phyloP scores from a whole-genome alignment of 2,888 invertebrate genomes.

The Lissocephala sabroskyi region DNA sequence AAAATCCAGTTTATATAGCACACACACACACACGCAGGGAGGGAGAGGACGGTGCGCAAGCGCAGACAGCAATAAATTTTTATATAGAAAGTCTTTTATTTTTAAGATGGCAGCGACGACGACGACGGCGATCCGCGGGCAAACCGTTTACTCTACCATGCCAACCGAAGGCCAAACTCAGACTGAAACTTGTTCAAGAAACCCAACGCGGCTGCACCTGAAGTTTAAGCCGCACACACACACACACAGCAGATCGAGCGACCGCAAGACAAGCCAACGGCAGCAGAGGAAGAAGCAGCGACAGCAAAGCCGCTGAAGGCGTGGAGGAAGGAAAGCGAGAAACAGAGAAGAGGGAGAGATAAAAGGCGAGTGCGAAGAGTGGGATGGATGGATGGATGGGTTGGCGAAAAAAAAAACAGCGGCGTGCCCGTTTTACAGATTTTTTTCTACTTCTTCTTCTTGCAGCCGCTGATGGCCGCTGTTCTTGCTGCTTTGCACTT shows the following conservation, averaged over 20 bases:
- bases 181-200: constrained; percentile 71
- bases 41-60: too few species aligned
- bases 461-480: constrained; percentile 30
- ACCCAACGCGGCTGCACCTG: constrained; percentile 59
- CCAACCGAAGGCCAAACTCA: constrained; percentile 72
- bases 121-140: constrained; percentile 18
- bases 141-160: constrained; percentile 70
- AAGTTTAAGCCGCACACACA: constrained; percentile 40
- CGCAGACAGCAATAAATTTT: constrained; percentile 16
- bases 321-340: constrained; percentile 25
- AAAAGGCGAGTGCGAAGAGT: too few species aligned
- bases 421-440: constrained; percentile 62
- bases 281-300: constrained; percentile 31
- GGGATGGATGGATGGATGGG: constrained; percentile 42
- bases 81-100: constrained; percentile 8
- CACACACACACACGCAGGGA: constrained; percentile 19
- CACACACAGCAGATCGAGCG: constrained; percentile 8
- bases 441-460: constrained; percentile 15
- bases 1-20: constrained; percentile 12
- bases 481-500: constrained; percentile 30
- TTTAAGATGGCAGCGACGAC: constrained; percentile 12
- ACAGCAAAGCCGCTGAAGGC: too few species aligned
- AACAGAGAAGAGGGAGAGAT: constrained; percentile 33
- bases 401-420: constrained; percentile 55
- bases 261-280: constrained; percentile 55